phyloP scores from a whole-genome alignment of 1,140 invertebrate species.

The Schlechtendalia chinensis region DNA sequence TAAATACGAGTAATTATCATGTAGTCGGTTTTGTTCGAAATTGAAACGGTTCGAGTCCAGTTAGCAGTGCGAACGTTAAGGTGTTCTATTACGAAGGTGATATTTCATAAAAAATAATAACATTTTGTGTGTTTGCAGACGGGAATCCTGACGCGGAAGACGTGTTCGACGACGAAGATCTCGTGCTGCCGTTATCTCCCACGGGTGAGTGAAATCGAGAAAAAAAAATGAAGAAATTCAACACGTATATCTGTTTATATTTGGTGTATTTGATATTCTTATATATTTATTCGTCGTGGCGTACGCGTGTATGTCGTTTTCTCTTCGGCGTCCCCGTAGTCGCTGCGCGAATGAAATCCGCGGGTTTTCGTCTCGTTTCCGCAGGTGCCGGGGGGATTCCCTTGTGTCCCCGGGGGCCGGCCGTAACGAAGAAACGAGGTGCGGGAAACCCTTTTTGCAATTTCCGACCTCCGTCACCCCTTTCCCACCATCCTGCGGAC shows the following conservation, averaged over 20 bases:
- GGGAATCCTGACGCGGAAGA: conserved; percentile 40
- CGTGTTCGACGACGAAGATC: not conserved
- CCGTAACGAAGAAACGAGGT: conserved; percentile 49
- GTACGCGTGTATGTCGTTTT: not conserved
- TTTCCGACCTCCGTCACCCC: not conserved
- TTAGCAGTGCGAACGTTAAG: too few relatives aligned
- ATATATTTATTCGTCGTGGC: not conserved
- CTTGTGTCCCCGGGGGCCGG: not conserved
- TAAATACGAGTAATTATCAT: too few relatives aligned
- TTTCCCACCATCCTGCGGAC: too few relatives aligned
- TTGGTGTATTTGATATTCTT: not conserved
- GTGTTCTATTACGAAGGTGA: too few relatives aligned
- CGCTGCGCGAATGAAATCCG: conserved; percentile 19
- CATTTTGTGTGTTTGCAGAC: conserved; percentile 36
- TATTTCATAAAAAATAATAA: too few relatives aligned
- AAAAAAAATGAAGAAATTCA: not conserved
- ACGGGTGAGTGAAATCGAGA: conserved; percentile 20
- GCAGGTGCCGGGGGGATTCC: conserved; percentile 33
- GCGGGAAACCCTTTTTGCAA: conserved; percentile 43
- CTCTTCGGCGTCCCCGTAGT: not conserved
- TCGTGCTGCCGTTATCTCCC: conserved; percentile 4
- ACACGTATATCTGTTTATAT: not conserved
- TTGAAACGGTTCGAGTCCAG: too few relatives aligned
- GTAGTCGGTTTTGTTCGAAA: too few relatives aligned
- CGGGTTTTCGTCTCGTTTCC: not conserved